Conservation (phyloP, 2,797 vertebrate species). For the Hoplostethus atlanticus region DNA sequence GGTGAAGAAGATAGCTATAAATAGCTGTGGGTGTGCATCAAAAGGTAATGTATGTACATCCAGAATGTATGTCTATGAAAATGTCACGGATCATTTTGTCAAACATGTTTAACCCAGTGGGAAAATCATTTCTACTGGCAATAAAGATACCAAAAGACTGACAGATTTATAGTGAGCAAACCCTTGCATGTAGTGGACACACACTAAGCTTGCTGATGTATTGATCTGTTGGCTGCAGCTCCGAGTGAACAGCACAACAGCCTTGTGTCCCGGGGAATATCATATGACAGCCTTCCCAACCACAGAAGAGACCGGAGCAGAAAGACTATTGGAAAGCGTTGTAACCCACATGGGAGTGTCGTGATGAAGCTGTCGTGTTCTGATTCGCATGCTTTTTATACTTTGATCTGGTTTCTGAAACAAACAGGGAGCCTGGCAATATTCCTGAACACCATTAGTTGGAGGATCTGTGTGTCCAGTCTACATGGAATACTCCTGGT, state of each 20-base stretch:
- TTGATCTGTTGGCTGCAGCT: conserved; percentile 51
- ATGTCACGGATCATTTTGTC: too few relatives aligned
- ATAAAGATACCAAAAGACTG: too few relatives aligned
- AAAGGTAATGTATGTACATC: too few relatives aligned
- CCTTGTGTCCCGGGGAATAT: conserved; percentile 27
- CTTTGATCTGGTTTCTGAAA: not conserved
- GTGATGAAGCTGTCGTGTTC: not conserved
- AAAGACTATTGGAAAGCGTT: not conserved
- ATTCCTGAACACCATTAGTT: too few relatives aligned
- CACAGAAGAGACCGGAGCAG: not conserved
- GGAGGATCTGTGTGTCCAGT: too few relatives aligned
- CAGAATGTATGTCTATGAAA: too few relatives aligned
- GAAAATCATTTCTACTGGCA: too few relatives aligned
- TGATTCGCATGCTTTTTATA: not conserved
- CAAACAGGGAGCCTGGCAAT: too few relatives aligned
- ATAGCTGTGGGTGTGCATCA: not conserved
- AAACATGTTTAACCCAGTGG: too few relatives aligned
- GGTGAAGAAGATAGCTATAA: not conserved
- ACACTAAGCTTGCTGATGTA: conserved; percentile 29
- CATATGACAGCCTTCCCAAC: conserved; percentile 1
- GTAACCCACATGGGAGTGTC: not conserved
- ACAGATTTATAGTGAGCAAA: conserved; percentile 12
- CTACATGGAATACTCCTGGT: too few relatives aligned
- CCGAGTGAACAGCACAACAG: conserved; percentile 36
- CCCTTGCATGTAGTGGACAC: conserved; percentile 5